A percentile compares a stretch with the other conserved stretches of the same genome.
Evolutionary conservation across 2,113 vertebrate species (phyloP).

Genomic region (Coptodon bakossiorum): DNA sequence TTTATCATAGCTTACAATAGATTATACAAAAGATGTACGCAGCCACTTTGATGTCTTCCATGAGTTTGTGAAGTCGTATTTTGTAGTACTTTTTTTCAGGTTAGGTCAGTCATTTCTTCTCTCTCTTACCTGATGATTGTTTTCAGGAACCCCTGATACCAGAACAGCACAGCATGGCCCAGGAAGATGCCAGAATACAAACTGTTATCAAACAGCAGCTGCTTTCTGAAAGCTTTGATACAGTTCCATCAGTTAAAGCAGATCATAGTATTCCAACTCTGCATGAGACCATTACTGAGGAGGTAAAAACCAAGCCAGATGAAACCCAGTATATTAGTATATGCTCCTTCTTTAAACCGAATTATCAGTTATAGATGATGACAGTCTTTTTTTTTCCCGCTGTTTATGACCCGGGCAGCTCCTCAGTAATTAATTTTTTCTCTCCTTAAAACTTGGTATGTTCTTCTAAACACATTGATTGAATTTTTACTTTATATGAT

Average conservation of each 20-base stretch:
- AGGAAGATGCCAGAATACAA: conserved; percentile 79
- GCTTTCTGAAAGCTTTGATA: conserved; percentile 80
- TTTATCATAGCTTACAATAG: background rate
- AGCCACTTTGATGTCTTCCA: background rate
- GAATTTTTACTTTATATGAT: background rate
- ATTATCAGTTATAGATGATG: background rate
- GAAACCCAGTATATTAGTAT: background rate
- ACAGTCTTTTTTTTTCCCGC: background rate
- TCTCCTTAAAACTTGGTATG: background rate
- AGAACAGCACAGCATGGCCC: conserved; percentile 74
- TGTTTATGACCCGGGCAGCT: background rate
- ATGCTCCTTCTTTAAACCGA: background rate
- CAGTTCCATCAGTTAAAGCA: conserved; percentile 85
- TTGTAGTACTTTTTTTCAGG: background rate
- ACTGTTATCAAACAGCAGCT: conserved; percentile 14
- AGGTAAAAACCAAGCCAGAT: conserved; percentile 64
- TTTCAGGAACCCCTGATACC: conserved; percentile 77
- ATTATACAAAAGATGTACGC: background rate
- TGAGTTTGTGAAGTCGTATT: background rate
- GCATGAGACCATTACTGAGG: conserved; percentile 79
- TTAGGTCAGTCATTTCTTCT: background rate
- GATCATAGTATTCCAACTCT: conserved; percentile 88
- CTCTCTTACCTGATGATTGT: background rate
- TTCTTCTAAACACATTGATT: background rate
- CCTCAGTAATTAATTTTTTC: background rate